Evolutionary conservation across 2,888 invertebrate genomes (phyloP).

Genomic region (Lymantria dispar): DNA sequence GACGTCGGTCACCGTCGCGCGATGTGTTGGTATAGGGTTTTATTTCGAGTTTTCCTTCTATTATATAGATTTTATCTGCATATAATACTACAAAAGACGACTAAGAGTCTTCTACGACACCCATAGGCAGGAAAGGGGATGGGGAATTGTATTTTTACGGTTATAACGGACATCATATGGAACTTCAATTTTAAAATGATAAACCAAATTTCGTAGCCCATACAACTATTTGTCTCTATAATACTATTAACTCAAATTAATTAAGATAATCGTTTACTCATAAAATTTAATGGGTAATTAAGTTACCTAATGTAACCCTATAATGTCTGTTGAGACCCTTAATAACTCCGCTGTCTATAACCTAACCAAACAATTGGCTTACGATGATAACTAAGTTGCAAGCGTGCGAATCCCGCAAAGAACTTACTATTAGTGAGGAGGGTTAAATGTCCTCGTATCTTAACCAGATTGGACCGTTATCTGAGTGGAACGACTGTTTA

Average conservation of each 20-base stretch:
- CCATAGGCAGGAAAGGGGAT: too few species aligned
- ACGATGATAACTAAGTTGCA: constrained; percentile 67
- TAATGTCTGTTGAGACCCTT: constrained; percentile 42
- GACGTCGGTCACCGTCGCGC: too few species aligned
- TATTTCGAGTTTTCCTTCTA: too few species aligned
- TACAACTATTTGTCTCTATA: background rate
- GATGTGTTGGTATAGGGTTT: too few species aligned
- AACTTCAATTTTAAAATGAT: too few species aligned
- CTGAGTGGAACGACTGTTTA: constrained; percentile 13
- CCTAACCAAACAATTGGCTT: constrained; percentile 76
- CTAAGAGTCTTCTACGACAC: too few species aligned
- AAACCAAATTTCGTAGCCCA: too few species aligned
- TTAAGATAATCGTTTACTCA: constrained; percentile 56
- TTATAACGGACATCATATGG: too few species aligned
- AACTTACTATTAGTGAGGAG: constrained; percentile 33
- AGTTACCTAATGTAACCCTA: constrained; percentile 53
- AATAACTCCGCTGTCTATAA: constrained; percentile 49
- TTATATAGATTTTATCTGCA: too few species aligned
- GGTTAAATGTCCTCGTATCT: constrained; percentile 26
- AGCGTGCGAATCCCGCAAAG: constrained; percentile 46
- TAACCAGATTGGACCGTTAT: constrained; percentile 17
- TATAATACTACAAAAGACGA: too few species aligned
- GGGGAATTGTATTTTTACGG: too few species aligned
- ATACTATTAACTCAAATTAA: constrained; percentile 50
- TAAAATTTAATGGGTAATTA: constrained; percentile 69